Base-by-base conservation (phyloP, 1,140 invertebrate genomes). In the Drosophila micromelanica region DNA sequence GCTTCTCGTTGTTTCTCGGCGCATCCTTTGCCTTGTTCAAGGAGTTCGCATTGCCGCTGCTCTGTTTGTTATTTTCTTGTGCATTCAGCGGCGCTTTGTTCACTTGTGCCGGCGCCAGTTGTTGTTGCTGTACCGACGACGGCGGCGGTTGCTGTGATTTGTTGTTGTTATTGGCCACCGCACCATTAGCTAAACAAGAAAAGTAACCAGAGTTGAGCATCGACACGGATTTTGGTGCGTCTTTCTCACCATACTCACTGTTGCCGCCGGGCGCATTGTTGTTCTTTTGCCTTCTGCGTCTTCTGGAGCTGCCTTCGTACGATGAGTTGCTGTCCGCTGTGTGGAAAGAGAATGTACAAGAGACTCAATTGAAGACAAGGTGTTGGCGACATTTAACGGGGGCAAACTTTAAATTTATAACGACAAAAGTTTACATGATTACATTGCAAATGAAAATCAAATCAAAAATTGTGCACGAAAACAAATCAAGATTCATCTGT, bases 291-390 rank as follows among this genome's bases (percentile, higher is more conserved):
- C 82, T 73, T 82, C 91, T 78, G 56, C 91, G 91, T 73, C 91
- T 87, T 68, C 91, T 65, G 43, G 84, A 84, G 78, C 85, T 91
- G 49, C 90, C 91, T 62, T 92, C 91, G 51, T 86, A 92, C 48
- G 91, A 92, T 35, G 91, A 92, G 78, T 87, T 89, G 70, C 91
- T 92, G 75, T 92, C 91, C 67, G 91, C 91, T 92, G 63, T 35
- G 56, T 54, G 42, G 30, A 30, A 23, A 51, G 55, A 74, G 13
- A 57, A 17, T 30, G n/a, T 15, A 52, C 30, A 52, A 27, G 48
- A 13, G 49, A 52, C n/a, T 30, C 13, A 12, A 52, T 52, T 52
- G n/a, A 52, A 52, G 9, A 17, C 12, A 51, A n/a, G 7, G 7
- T 1, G 3, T 7, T 52, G 30, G 8, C 49, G 13, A 35, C 15